phyloP scores from a whole-genome alignment of 2,888 invertebrate species.

The Argynnis bischoffii region DNA sequence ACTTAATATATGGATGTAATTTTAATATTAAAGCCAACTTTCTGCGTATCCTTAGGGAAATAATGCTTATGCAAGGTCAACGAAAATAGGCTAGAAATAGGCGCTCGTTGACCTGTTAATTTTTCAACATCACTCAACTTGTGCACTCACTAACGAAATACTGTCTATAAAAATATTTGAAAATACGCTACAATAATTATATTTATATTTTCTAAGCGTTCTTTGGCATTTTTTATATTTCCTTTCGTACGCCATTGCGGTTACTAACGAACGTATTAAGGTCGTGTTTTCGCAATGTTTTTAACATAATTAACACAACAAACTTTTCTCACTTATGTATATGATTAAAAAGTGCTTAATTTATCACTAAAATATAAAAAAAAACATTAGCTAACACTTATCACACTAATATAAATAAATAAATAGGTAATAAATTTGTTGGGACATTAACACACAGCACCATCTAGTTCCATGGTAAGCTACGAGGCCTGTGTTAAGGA shows the following conservation, averaged over 20 bases:
- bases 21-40: not conserved
- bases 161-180: conserved; percentile 23
- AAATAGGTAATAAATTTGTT: no score
- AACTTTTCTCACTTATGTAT: not conserved
- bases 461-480: no score
- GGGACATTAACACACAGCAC: no score
- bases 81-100: conserved; percentile 29
- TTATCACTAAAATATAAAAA: no score
- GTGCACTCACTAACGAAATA: conserved; percentile 27
- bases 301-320: conserved; percentile 1
- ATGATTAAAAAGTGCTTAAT: not conserved
- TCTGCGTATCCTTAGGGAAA: conserved; percentile 11
- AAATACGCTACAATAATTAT: conserved; percentile 31
- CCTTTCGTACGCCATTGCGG: conserved; percentile 28
- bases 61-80: conserved; percentile 17
- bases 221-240: conserved; percentile 25
- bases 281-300: conserved; percentile 20
- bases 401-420: no score
- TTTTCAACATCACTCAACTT: conserved; percentile 30
- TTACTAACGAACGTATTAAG: conserved; percentile 25
- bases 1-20: not conserved
- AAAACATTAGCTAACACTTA: no score
- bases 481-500: no score
- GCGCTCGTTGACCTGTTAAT: conserved; percentile 35
- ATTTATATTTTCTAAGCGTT: conserved; percentile 26